Conservation (phyloP, 2,113 vertebrate genomes). For the Dromiciops gliroides region DNA sequence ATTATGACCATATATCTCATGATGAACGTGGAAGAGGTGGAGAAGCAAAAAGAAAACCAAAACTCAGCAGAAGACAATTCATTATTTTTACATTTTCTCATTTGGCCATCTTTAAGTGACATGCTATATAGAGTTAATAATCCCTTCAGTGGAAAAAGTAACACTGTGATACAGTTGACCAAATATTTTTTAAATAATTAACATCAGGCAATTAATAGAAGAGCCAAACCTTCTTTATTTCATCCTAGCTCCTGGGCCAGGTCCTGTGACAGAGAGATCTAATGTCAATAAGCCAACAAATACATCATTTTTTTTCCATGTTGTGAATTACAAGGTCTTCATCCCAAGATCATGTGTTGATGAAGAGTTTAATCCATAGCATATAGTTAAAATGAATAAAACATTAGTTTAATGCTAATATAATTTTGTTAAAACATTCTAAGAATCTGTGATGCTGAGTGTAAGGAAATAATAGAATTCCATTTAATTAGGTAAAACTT, state of each 20-base stretch:
- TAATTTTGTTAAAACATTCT: neutral
- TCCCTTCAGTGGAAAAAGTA: neutral
- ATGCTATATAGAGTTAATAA: neutral
- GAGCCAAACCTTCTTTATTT: neutral
- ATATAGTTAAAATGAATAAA: too few relatives aligned
- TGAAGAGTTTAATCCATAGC: conserved; percentile 4
- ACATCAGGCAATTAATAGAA: neutral
- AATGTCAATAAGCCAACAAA: neutral
- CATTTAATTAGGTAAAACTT: neutral
- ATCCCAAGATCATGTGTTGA: neutral
- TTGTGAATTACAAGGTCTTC: neutral
- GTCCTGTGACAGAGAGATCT: neutral
- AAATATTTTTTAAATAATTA: neutral
- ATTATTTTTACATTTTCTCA: neutral
- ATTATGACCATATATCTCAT: too few relatives aligned
- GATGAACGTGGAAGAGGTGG: too few relatives aligned
- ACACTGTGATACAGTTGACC: neutral
- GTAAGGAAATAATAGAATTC: neutral
- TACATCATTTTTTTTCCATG: neutral
- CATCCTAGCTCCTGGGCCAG: neutral
- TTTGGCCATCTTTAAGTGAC: neutral
- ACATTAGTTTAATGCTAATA: neutral
- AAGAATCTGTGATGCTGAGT: neutral
- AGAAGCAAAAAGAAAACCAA: neutral
- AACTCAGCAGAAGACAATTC: neutral